Evolutionary conservation across 2,888 invertebrate species (phyloP).

Genomic region (Podabrus alpinus): DNA sequence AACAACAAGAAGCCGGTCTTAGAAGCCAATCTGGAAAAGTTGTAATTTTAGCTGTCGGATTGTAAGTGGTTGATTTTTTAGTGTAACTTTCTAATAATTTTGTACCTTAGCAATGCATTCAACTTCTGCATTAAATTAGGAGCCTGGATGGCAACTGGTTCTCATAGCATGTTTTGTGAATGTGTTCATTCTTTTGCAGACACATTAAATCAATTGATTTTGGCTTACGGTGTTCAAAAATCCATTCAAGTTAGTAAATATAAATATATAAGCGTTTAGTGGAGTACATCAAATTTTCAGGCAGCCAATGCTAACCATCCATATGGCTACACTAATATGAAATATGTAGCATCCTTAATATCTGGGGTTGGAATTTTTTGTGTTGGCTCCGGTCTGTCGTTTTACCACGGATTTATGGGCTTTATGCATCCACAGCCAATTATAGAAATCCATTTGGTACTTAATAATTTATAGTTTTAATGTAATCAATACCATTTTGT

Average conservation of each 20-base stretch:
- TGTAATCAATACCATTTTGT: not conserved
- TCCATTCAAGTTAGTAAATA: conserved; percentile 75
- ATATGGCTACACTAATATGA: conserved; percentile 95
- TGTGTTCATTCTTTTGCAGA: conserved; percentile 95
- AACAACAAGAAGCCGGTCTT: conserved; percentile 65
- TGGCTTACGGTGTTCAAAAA: conserved; percentile 94
- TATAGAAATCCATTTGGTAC: conserved; percentile 87
- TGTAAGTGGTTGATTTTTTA: conserved; percentile 63
- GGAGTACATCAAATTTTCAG: conserved; percentile 36
- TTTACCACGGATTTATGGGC: conserved; percentile 94
- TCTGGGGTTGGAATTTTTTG: conserved; percentile 99
- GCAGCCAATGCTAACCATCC: conserved; percentile 83
- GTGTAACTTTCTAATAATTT: not conserved
- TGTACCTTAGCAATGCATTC: conserved; percentile 76
- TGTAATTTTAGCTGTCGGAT: conserved; percentile 87
- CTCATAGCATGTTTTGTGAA: conserved; percentile 97
- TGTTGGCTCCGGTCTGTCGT: conserved; percentile 92
- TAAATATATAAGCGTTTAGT: not conserved
- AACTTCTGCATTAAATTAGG: conserved; percentile 88
- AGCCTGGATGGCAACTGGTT: conserved; percentile 94
- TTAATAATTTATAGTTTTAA: not conserved
- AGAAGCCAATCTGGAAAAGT: conserved; percentile 86
- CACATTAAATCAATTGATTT: conserved; percentile 91
- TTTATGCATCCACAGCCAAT: conserved; percentile 80
- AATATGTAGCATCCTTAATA: conserved; percentile 95